A percentile compares a stretch with the other conserved stretches of the same genome.
Conservation (phyloP, 2,888 invertebrate genomes). For the Cybosia mesomella region DNA sequence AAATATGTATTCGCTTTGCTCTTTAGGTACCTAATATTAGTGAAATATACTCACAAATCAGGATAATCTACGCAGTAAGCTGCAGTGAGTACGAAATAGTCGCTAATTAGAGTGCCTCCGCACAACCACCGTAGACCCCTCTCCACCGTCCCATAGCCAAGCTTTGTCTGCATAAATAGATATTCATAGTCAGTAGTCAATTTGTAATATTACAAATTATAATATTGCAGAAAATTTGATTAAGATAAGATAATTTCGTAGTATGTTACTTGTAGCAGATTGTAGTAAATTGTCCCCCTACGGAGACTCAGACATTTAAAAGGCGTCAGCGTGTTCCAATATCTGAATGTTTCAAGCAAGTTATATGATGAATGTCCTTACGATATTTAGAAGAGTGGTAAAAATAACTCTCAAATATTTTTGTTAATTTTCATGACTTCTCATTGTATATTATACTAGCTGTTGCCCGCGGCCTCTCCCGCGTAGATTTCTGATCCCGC, state of each 20-base stretch:
- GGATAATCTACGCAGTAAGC: slow-evolving; percentile 7
- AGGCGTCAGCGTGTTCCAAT: neutral
- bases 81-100: slow-evolving; percentile 12
- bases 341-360: neutral
- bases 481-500: too few relatives aligned
- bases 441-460: too few relatives aligned
- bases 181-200: neutral
- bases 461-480: too few relatives aligned
- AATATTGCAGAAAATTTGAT: too few relatives aligned
- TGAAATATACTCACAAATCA: slow-evolving; percentile 2
- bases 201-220: too few relatives aligned
- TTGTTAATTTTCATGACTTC: too few relatives aligned
- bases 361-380: neutral
- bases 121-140: slow-evolving; percentile 10
- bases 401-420: too few relatives aligned
- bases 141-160: slow-evolving; percentile 1
- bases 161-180: neutral
- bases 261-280: too few relatives aligned
- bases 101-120: slow-evolving; percentile 18
- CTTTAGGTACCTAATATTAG: neutral
- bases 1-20: neutral
- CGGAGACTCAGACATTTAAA: neutral
- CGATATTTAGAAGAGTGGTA: too few relatives aligned
- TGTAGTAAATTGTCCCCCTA: neutral
- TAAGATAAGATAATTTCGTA: too few relatives aligned